A percentile compares a stretch with the other conserved stretches of the same genome.
Evolutionary conservation across 2,113 vertebrate genomes (phyloP).

Genomic region (Ceyx melanurus): DNA sequence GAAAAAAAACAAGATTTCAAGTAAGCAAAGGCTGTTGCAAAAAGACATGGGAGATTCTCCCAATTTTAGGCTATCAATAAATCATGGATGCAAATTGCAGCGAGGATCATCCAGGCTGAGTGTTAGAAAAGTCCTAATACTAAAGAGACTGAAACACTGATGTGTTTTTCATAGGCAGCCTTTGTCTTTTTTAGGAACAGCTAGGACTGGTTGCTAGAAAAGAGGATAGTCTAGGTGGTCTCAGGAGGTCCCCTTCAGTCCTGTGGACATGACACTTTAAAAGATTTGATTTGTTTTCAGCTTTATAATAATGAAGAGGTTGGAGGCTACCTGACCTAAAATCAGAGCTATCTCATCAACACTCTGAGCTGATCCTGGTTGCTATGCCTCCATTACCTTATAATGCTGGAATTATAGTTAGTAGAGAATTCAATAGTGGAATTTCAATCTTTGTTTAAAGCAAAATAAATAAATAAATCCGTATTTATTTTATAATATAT

Average conservation of each 20-base stretch:
- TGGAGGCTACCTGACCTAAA: background rate
- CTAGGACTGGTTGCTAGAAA: background rate
- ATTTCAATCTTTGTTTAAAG: background rate
- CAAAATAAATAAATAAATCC: background rate
- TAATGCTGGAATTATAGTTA: background rate
- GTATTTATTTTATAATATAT: background rate
- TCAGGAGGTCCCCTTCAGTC: background rate
- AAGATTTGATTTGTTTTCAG: background rate
- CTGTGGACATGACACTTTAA: background rate
- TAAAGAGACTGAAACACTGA: background rate
- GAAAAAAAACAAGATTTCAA: background rate
- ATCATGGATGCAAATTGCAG: background rate
- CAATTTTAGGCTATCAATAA: background rate
- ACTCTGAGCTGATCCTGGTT: background rate
- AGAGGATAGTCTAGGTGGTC: background rate
- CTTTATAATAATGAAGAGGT: background rate
- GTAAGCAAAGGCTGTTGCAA: background rate
- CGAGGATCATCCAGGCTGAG: background rate
- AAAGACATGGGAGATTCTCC: background rate
- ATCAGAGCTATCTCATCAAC: background rate
- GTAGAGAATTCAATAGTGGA: background rate
- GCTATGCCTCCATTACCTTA: background rate
- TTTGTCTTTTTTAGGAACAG: background rate
- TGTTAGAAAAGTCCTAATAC: background rate
- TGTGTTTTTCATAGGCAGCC: background rate